Evolutionary conservation across 2,797 vertebrate species (phyloP).

Genomic region (Pseudochirops corinnae): DNA sequence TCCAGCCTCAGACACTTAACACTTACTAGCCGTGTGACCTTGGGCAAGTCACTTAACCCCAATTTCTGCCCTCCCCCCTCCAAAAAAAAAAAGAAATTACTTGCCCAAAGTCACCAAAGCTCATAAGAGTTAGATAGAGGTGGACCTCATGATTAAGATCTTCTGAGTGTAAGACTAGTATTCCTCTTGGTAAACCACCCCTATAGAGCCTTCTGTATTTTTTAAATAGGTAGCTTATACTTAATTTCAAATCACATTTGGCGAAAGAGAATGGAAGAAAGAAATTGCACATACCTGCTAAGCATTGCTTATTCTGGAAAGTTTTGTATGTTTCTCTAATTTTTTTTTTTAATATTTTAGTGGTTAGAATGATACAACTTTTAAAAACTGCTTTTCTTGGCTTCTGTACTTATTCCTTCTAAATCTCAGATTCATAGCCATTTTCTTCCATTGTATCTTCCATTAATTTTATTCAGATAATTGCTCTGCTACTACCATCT

Average conservation of each 20-base stretch:
- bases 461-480: constrained; percentile 38
- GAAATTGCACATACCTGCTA: neutral
- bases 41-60: too few relatives aligned
- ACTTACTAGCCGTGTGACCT: too few relatives aligned
- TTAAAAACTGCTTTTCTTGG: neutral
- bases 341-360: neutral
- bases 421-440: constrained; percentile 13
- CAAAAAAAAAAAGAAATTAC: neutral
- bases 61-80: too few relatives aligned
- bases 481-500: neutral
- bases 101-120: neutral
- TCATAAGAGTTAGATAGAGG: neutral
- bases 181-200: neutral
- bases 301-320: constrained; percentile 29
- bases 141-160: neutral
- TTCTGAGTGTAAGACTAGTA: neutral
- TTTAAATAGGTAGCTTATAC: neutral
- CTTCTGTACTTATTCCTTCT: neutral
- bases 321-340: constrained; percentile 20
- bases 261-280: neutral
- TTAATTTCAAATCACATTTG: neutral
- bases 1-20: too few relatives aligned
- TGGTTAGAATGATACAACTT: neutral
- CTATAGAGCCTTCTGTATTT: neutral
- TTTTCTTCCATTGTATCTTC: constrained; percentile 17